Evolutionary conservation across 1,140 invertebrate genomes (phyloP), one percentile per base, ranked within the genome.

Genomic region (Dysdera silvatica): DNA sequence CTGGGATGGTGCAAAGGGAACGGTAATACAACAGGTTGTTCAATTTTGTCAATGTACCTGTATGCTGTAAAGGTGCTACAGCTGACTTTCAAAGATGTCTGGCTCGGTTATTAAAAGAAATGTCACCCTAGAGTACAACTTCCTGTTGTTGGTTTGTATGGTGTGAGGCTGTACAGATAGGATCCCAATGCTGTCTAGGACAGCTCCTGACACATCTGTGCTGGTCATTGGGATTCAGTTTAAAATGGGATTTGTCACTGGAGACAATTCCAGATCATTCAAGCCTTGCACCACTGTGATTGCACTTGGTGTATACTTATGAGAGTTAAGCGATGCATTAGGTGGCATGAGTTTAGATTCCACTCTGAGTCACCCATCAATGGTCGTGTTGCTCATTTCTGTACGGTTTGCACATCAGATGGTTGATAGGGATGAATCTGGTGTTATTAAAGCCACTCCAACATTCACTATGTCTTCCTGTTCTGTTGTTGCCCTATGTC

Each of bases 1-100:
- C 37, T 40, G 37, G 37, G 37, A 16, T 89, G 20, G 14, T 40
- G 37, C 16, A 16, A 40, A 16, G 20, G 16, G 20, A 40, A 16
- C 14, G 37, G 37, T 16, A 40, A 40, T 16, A 40, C 20, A 40
- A 20, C 37, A 16, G 37, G 37, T 20, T 20, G 20, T 40, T n/a
- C n/a, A n/a, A n/a, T n/a, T n/a, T n/a, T n/a, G n/a, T n/a, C n/a
- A n/a, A n/a, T n/a, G n/a, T n/a, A 40, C 14, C 16, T 16, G 16
- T 20, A 40, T 40, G 37, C 37, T 40, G 37, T 40, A 40, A 40
- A 20, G 37, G 16, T 40, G 20, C 20, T 20, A 20, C 20, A 40
- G 20, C 16, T 16, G 37, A 40, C 37, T 16, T 62, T 86, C 82
- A 53, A 87, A 89, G 73, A 31, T 37, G 20, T 54, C 20, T 18